Percentiles rank a stretch among this genome's conserved stretches.
Conservation (phyloP, 2,888 invertebrate genomes). For the Epinotia brunnichana region DNA sequence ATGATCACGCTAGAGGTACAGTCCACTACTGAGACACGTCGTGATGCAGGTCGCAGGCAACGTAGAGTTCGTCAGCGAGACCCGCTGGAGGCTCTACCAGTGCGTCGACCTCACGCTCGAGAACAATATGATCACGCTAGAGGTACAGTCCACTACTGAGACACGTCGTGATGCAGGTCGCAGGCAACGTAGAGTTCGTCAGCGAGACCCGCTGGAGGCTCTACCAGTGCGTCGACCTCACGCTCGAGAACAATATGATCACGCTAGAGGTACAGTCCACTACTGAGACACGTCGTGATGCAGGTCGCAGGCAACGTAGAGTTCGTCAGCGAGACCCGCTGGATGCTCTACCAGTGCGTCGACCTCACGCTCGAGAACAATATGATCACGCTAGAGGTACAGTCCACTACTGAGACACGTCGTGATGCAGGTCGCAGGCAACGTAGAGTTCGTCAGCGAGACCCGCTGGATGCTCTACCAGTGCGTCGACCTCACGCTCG, state of each 20-base stretch:
- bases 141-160: conserved; percentile 87
- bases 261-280: conserved; percentile 87
- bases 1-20: conserved; percentile 86
- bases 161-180: conserved; percentile 90
- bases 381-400: conserved; percentile 86
- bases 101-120: conserved; percentile 92
- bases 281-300: conserved; percentile 89
- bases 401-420: conserved; percentile 87
- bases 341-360: conserved; percentile 92
- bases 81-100: conserved; percentile 91
- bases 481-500: conserved; percentile 91
- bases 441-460: conserved; percentile 86
- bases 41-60: conserved; percentile 90
- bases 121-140: conserved; percentile 85
- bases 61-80: conserved; percentile 87
- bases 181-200: conserved; percentile 87
- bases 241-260: conserved; percentile 85
- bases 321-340: conserved; percentile 86
- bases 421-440: conserved; percentile 90
- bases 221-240: conserved; percentile 92
- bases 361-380: conserved; percentile 91
- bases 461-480: conserved; percentile 91
- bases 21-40: conserved; percentile 87
- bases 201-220: conserved; percentile 89
- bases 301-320: conserved; percentile 91